Base-by-base conservation (phyloP, 1,140 invertebrate species). In the Hydropsyche tenuis region DNA sequence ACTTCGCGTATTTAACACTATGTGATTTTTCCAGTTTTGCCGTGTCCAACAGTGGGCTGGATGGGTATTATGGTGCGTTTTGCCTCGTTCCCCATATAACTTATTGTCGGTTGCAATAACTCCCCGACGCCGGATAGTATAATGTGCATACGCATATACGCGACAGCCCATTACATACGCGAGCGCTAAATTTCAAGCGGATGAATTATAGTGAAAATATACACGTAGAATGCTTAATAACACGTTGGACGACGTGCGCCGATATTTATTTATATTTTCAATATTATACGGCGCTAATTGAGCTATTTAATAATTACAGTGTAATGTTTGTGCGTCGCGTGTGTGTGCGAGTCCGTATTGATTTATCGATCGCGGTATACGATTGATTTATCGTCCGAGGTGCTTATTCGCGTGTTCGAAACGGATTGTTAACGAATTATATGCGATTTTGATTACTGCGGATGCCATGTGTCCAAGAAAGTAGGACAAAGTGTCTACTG, bases 181-280 rank as follows among this genome's bases (percentile, higher is more conserved):
- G 56, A 60, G 56, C 23, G 23, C 56, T 60, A 60, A 60, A 60
- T 60, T 60, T 60, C 56, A 22, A 25, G 22, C 23, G 18, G 22
- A 60, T 23, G 23, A 60, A 25, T 53, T 53, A 53, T 53, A 53
- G 48, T 20, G 48, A 60, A 60, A 60, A 60, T 11, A 60, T 27
- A 60, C 56, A 60, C 22, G 56, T 20, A 60, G 18, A 25, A 23
- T 20, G 56, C 23, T 60, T 60, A 60, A 60, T 60, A 60, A 60
- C 56, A 60, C 56, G 56, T 60, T 60, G 23, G 11, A 20, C n/a
- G 56, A 60, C 56, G 56, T 23, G 56, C 56, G 56, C 30, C 56
- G 56, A 60, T 60, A 25, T 60, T 60, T 60, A 60, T 60, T 60
- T 60, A 60, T 60, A 60, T 60, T 60, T 60, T 60, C 56, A 60